phyloP scores from a whole-genome alignment of 2,797 vertebrate genomes.

The Sylvia borin region DNA sequence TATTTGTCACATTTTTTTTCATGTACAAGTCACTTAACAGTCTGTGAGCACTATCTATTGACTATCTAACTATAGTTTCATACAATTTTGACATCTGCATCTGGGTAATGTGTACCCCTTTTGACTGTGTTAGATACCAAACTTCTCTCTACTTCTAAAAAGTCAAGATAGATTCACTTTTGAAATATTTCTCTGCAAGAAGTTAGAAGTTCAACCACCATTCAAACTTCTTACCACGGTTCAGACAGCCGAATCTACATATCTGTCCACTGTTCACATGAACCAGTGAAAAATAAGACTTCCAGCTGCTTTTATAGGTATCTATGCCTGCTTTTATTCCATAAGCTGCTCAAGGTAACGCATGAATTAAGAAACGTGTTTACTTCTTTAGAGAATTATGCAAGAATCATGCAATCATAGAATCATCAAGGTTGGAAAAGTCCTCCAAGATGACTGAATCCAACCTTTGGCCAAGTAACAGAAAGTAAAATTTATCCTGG shows the following conservation, averaged over 20 bases:
- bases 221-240: background rate
- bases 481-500: rapidly evolving
- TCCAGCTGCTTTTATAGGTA: background rate
- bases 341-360: background rate
- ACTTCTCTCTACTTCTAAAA: background rate
- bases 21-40: background rate
- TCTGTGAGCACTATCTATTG: background rate
- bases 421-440: background rate
- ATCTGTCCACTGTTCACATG: background rate
- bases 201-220: background rate
- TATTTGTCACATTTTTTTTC: background rate
- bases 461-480: background rate
- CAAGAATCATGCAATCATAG: background rate
- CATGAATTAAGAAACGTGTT: background rate
- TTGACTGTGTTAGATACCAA: background rate
- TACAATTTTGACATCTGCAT: background rate
- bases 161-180: background rate
- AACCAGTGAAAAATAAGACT: background rate
- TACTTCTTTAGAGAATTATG: background rate
- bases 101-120: background rate
- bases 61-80: background rate
- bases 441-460: background rate
- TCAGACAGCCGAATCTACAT: background rate
- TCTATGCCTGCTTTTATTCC: background rate
- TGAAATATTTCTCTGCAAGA: background rate